These are phyloP conservation scores for Lacerta bilineata DNA, from an alignment of 2,797 vertebrate genomes.

Conservation along the genomic window DNA sequence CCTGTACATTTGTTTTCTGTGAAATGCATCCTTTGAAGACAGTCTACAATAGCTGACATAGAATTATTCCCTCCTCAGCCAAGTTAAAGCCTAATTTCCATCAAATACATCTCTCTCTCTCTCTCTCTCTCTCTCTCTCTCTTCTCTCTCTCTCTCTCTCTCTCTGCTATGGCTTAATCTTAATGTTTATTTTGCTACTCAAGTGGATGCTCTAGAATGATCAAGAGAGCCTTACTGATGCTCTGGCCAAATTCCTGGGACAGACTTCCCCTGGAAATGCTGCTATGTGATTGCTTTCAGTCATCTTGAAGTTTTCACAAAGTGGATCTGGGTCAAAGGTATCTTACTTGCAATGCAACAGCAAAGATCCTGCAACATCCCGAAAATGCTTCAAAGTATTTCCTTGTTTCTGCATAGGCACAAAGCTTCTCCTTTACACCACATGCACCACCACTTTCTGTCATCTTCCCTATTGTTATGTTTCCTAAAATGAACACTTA, in stretches of 20 bases:
- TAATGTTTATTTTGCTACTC: no score
- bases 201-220: no score
- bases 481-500: background rate
- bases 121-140: slow-evolving; percentile 11
- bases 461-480: background rate
- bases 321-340: background rate
- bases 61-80: background rate
- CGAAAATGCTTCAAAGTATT: background rate
- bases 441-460: background rate
- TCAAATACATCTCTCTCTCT: background rate
- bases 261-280: no score
- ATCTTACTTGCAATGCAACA: background rate
- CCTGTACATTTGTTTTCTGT: slow-evolving; percentile 5
- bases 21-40: background rate
- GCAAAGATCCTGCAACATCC: background rate
- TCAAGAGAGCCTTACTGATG: no score
- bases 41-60: background rate
- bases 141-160: slow-evolving; percentile 15
- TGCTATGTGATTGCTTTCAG: no score
- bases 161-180: background rate
- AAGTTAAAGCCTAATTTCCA: background rate
- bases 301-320: no score
- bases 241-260: no score
- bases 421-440: background rate
- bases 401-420: background rate